These are phyloP conservation scores for Chionis minor DNA, from an alignment of 2,113 vertebrate species.

Conservation along the genomic window DNA sequence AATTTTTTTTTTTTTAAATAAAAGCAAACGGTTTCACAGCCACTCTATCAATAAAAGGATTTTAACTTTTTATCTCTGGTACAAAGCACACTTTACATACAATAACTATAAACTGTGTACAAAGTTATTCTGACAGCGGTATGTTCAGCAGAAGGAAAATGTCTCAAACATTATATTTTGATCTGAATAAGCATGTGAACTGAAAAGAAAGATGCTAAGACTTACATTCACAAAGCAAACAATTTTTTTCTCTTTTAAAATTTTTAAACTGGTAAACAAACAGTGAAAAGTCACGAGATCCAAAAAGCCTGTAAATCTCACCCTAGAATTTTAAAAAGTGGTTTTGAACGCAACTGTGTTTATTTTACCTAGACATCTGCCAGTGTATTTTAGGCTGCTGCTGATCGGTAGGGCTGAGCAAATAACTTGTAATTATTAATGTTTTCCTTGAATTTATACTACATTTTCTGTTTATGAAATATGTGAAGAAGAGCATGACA, in stretches of 20 bases:
- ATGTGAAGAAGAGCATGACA: constrained; percentile 48
- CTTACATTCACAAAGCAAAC: neutral
- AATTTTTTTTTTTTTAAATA: neutral
- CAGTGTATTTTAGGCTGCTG: constrained; percentile 30
- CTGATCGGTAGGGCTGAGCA: constrained; percentile 20
- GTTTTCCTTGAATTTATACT: constrained; percentile 49
- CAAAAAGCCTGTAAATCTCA: constrained; percentile 21
- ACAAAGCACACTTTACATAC: constrained; percentile 27
- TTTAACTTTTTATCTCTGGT: constrained; percentile 39
- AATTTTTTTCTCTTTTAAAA: neutral
- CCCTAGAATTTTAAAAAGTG: constrained; percentile 7
- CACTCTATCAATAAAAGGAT: constrained; percentile 19
- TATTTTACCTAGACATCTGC: constrained; percentile 55
- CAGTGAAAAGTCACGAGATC: neutral
- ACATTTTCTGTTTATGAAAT: constrained; percentile 41
- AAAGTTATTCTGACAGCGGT: constrained; percentile 56
- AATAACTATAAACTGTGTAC: constrained; percentile 50
- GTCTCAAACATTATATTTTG: constrained; percentile 48
- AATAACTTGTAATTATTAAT: constrained; percentile 57
- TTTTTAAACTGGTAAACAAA: neutral
- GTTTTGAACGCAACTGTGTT: neutral
- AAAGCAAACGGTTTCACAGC: neutral
- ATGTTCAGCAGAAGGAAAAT: constrained; percentile 62
- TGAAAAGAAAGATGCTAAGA: constrained; percentile 31
- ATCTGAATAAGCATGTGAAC: neutral